Percentiles rank a stretch among this genome's conserved stretches.
phyloP scores from a whole-genome alignment of 2,797 vertebrate genomes.

The Malurus leucopterus region DNA sequence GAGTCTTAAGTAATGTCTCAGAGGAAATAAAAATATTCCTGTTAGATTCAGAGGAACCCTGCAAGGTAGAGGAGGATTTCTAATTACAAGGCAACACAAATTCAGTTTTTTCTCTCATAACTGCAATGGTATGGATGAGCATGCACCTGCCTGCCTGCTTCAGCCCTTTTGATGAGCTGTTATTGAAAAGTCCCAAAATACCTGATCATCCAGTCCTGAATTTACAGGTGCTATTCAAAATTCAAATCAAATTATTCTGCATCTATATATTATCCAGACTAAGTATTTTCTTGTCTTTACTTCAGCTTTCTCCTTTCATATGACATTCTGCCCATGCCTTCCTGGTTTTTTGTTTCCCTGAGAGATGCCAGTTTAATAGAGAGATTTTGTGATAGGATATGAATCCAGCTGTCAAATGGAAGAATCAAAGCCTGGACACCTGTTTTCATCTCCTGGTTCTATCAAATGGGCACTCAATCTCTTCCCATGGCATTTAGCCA shows the following conservation, averaged over 20 bases:
- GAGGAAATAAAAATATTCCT: slow-evolving; percentile 38
- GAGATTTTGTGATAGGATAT: neutral
- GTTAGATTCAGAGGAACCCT: neutral
- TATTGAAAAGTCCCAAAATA: neutral
- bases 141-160: neutral
- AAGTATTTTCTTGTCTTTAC: neutral
- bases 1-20: neutral
- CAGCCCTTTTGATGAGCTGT: neutral
- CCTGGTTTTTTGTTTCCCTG: neutral
- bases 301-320: neutral
- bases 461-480: neutral
- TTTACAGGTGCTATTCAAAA: neutral
- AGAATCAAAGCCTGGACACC: neutral
- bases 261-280: neutral
- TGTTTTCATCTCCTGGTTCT: slow-evolving; percentile 4
- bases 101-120: neutral
- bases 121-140: neutral
- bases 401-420: neutral
- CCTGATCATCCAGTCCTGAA: neutral
- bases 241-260: neutral
- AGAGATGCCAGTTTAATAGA: neutral
- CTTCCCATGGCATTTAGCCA: neutral
- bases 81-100: neutral
- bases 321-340: neutral
- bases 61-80: neutral